These are phyloP conservation scores for Poeciliopsis gracilis DNA, from an alignment of 2,797 vertebrate genomes.

Conservation along the genomic window DNA sequence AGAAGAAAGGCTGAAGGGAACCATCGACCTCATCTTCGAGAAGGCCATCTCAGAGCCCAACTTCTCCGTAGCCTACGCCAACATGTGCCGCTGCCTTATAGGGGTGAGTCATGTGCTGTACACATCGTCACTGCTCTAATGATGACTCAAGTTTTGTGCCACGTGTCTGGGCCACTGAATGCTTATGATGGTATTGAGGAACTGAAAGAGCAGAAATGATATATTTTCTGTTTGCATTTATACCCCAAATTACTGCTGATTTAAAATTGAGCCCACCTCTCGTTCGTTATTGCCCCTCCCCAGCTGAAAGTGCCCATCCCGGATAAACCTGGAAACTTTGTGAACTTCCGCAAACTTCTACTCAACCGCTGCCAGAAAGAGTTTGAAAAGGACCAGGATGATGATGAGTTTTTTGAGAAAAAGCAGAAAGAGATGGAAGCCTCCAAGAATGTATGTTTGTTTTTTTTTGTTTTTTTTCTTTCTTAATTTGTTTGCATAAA, in stretches of 20 bases:
- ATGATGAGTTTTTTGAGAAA: conserved; percentile 95
- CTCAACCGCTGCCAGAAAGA: conserved; percentile 99
- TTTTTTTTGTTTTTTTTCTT: accelerated
- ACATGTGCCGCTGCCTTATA: conserved; percentile 99
- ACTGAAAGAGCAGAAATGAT: conserved; percentile 41
- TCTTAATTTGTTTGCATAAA: not conserved
- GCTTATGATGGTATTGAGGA: conserved; percentile 52
- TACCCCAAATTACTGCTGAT: not conserved
- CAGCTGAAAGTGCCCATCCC: conserved; percentile 95
- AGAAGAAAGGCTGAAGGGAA: conserved; percentile 94
- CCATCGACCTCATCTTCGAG: conserved; percentile 98
- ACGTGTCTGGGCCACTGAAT: conserved; percentile 62
- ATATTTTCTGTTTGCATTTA: not conserved
- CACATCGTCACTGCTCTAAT: conserved; percentile 28
- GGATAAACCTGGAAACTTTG: conserved; percentile 91
- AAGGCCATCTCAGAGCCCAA: conserved; percentile 99
- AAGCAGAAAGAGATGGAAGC: conserved; percentile 97
- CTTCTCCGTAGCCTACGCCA: conserved; percentile 99
- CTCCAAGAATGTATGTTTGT: conserved; percentile 84
- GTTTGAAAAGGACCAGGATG: conserved; percentile 98
- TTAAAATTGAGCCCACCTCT: not conserved
- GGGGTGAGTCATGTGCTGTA: conserved; percentile 82
- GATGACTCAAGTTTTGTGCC: conserved; percentile 56
- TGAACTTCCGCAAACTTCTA: conserved; percentile 97
- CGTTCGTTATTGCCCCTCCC: not conserved